Conservation (phyloP, 2,888 invertebrate species). For the Neria commutata region DNA sequence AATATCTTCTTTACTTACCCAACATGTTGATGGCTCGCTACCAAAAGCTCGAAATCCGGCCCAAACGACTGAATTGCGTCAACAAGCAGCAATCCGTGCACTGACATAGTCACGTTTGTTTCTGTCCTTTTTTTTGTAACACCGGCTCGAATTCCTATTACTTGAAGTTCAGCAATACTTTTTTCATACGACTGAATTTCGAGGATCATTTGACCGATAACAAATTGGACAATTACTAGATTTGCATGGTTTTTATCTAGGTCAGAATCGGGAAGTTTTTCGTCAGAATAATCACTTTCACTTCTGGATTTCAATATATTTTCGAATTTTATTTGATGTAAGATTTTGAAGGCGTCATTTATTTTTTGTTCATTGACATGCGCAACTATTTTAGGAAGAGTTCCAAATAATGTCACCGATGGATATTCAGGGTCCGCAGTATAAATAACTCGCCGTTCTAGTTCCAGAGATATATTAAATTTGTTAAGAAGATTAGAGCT, state of each 20-base stretch:
- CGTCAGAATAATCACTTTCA: slow-evolving; percentile 13
- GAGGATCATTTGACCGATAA: slow-evolving; percentile 83
- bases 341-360: slow-evolving; percentile 67
- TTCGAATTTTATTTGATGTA: slow-evolving; percentile 42
- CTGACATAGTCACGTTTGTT: slow-evolving; percentile 80
- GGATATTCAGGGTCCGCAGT: slow-evolving; percentile 89
- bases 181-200: slow-evolving; percentile 87
- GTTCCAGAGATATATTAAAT: slow-evolving; percentile 73
- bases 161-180: slow-evolving; percentile 91
- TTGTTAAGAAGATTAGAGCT: slow-evolving; percentile 84
- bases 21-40: slow-evolving; percentile 94
- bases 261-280: slow-evolving; percentile 22
- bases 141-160: slow-evolving; percentile 82
- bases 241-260: slow-evolving; percentile 54
- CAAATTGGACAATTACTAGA: slow-evolving; percentile 82
- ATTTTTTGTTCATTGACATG: slow-evolving; percentile 94
- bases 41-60: slow-evolving; percentile 90
- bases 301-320: slow-evolving; percentile 24
- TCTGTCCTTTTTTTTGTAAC: slow-evolving; percentile 77
- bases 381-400: slow-evolving; percentile 83
- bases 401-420: slow-evolving; percentile 80
- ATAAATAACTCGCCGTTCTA: slow-evolving; percentile 80
- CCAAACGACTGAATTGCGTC: slow-evolving; percentile 96
- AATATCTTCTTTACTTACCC: too few species aligned
- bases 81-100: slow-evolving; percentile 89